A percentile compares a stretch with the other conserved stretches of the same genome.
Evolutionary conservation across 2,797 vertebrate genomes (phyloP).

Genomic region (Moxostoma hubbsi): DNA sequence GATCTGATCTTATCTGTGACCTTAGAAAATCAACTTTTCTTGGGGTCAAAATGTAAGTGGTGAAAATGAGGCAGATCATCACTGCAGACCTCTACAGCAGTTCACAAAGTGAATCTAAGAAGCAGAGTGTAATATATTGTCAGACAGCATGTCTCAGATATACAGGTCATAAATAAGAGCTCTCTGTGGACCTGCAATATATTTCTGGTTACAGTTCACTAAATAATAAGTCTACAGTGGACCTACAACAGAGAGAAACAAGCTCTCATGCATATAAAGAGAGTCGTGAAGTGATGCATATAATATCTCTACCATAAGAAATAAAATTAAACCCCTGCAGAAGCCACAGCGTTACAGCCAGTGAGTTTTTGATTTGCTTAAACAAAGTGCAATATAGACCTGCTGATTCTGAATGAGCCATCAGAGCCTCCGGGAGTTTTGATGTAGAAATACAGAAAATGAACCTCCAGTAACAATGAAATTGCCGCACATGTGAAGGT

Average conservation of each 20-base stretch:
- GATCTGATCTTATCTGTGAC: neutral
- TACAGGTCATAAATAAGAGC: neutral
- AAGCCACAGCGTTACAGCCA: constrained; percentile 19
- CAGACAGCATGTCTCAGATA: too few relatives aligned
- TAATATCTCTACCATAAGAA: constrained; percentile 19
- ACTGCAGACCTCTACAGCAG: too few relatives aligned
- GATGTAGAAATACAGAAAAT: neutral
- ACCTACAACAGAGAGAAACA: neutral
- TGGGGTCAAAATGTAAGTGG: neutral
- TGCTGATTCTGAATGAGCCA: constrained; percentile 38
- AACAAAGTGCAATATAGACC: constrained; percentile 39
- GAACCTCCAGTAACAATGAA: neutral
- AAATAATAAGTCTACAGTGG: neutral
- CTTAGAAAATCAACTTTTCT: neutral
- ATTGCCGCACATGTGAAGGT: neutral
- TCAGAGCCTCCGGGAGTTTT: constrained; percentile 30
- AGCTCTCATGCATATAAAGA: constrained; percentile 1
- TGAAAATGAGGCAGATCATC: too few relatives aligned
- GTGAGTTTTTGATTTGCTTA: constrained; percentile 43
- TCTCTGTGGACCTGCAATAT: neutral
- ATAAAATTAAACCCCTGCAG: constrained; percentile 39
- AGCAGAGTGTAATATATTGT: too few relatives aligned
- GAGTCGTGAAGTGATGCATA: neutral
- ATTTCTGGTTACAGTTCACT: neutral
- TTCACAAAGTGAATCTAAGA: too few relatives aligned